A percentile compares a stretch with the other conserved stretches of the same genome.
Conservation (phyloP, 1,140 invertebrate genomes). For the Berghia stephanieae region DNA sequence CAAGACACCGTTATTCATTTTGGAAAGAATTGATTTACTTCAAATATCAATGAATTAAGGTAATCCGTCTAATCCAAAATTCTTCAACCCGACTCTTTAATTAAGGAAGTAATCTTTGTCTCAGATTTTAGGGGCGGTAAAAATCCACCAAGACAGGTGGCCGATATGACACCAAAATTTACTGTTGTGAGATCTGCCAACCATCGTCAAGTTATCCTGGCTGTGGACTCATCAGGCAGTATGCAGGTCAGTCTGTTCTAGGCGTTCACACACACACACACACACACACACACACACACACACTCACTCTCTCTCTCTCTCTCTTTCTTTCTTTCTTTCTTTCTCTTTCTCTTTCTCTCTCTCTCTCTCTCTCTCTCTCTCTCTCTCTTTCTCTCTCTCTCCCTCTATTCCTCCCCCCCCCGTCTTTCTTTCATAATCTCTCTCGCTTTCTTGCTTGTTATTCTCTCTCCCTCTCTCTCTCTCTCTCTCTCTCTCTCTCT, state of each 20-base stretch:
- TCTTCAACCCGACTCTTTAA: too few species aligned
- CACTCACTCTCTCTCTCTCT: not conserved
- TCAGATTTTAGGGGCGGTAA: conserved; percentile 68
- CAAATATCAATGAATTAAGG: too few species aligned
- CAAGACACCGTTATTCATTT: too few species aligned
- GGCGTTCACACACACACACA: not conserved
- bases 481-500: conserved; percentile 19
- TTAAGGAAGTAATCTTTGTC: too few species aligned
- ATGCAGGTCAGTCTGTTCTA: conserved; percentile 36
- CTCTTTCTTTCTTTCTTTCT: not conserved
- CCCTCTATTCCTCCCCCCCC: not conserved
- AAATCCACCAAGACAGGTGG: conserved; percentile 34
- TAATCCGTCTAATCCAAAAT: too few species aligned
- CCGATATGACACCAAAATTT: conserved; percentile 41
- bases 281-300: not conserved
- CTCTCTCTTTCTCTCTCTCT: not conserved
- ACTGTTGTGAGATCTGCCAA: conserved; percentile 32
- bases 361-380: not conserved
- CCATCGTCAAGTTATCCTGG: conserved; percentile 31
- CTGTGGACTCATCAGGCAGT: conserved; percentile 36
- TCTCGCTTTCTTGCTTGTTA: too few species aligned
- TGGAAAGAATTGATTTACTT: too few species aligned
- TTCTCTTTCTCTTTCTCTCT: not conserved
- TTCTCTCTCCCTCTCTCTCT: conserved; percentile 20
- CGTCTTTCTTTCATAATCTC: conserved; percentile 9